These are phyloP conservation scores for Geophilus truncorum DNA, from an alignment of 2,888 invertebrate genomes.

Conservation along the genomic window DNA sequence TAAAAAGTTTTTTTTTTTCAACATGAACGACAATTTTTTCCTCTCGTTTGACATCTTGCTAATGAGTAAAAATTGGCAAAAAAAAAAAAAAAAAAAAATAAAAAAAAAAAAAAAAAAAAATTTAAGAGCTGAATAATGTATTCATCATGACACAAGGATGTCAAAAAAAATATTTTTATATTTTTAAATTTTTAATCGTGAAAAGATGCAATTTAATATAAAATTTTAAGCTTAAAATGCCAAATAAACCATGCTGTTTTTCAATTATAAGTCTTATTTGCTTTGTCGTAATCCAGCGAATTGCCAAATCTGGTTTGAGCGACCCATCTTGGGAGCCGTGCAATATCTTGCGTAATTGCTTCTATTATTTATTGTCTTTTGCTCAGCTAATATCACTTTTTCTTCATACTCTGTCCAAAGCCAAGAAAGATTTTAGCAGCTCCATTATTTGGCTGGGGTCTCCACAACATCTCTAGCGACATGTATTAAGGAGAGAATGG, in stretches of 20 bases:
- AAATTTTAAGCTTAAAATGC: neutral
- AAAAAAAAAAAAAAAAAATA: no score
- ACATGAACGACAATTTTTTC: neutral
- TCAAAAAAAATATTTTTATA: neutral
- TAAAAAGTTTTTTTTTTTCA: neutral
- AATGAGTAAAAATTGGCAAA: neutral
- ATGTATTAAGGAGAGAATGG: neutral
- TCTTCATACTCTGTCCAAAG: neutral
- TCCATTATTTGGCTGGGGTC: neutral
- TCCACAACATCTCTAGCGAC: neutral
- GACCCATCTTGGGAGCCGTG: neutral
- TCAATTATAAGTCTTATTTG: neutral
- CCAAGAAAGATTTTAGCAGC: constrained; percentile 3
- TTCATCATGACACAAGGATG: neutral
- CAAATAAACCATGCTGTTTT: neutral
- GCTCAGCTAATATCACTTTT: constrained; percentile 8
- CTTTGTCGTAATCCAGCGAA: neutral
- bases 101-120: neutral
- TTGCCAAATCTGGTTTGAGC: neutral
- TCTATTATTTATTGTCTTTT: neutral
- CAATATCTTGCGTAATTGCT: constrained; percentile 7
- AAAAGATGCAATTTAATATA: neutral
- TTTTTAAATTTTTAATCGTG: neutral
- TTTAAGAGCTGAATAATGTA: neutral
- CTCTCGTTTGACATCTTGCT: neutral